These are phyloP conservation scores for Drosophila borealis DNA, from an alignment of 2,888 invertebrate genomes.

Conservation along the genomic window DNA sequence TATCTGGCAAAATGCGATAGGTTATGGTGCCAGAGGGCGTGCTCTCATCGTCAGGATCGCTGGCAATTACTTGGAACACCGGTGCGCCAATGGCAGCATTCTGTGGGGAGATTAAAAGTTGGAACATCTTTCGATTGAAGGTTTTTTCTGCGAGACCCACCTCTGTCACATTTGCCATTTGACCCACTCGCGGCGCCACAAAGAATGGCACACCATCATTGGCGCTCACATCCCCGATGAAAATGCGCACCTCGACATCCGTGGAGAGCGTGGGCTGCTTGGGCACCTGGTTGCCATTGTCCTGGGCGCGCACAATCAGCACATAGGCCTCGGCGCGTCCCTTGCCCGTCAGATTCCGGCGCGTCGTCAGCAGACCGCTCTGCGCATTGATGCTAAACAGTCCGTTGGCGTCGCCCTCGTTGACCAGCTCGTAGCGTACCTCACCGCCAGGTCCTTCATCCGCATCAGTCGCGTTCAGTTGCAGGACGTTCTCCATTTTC, in stretches of 20 bases:
- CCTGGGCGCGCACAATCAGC: conserved; percentile 89
- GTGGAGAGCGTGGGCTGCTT: conserved; percentile 86
- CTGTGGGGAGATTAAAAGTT: conserved; percentile 80
- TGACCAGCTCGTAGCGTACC: conserved; percentile 90
- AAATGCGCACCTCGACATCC: conserved; percentile 88
- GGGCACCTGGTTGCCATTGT: conserved; percentile 87
- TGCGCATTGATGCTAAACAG: conserved; percentile 88
- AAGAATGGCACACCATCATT: conserved; percentile 93
- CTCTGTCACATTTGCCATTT: conserved; percentile 90
- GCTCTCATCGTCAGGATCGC: conserved; percentile 91
- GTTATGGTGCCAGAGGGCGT: conserved; percentile 90
- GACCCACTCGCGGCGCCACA: conserved; percentile 89
- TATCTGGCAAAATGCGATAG: conserved; percentile 90
- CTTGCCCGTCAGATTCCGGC: conserved; percentile 89
- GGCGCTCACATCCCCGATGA: conserved; percentile 92
- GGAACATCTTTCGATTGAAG: accelerated
- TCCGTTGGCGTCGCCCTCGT: conserved; percentile 90
- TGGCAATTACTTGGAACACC: conserved; percentile 91
- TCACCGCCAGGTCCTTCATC: conserved; percentile 91
- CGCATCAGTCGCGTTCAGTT: conserved; percentile 90
- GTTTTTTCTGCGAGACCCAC: conserved; percentile 81
- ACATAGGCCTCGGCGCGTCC: conserved; percentile 91
- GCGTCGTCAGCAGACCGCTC: conserved; percentile 89
- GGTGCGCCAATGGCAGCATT: conserved; percentile 90
- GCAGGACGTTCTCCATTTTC: conserved; percentile 88